Conservation (phyloP, 2,113 vertebrate species). For the Hippocampus abdominalis region DNA sequence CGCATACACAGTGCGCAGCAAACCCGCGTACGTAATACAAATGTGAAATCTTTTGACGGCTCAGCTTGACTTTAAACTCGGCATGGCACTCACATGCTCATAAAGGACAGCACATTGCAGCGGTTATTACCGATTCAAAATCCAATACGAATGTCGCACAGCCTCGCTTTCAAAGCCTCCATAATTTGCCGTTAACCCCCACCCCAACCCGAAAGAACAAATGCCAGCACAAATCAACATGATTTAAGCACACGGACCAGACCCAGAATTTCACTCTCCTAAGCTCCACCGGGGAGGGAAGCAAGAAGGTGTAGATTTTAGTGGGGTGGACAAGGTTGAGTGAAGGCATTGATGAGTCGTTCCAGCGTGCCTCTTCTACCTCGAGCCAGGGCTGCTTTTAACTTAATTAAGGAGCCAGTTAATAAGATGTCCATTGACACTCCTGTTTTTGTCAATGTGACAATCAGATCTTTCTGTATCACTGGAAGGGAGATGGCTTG, state of each 20-base stretch:
- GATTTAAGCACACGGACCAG: neutral
- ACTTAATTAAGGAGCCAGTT: slow-evolving; percentile 12
- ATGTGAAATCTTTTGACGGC: too few species aligned
- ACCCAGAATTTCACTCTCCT: neutral
- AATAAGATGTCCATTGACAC: slow-evolving; percentile 8
- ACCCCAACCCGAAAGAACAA: neutral
- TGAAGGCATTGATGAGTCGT: slow-evolving; percentile 41
- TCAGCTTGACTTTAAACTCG: neutral
- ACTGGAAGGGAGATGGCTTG: neutral
- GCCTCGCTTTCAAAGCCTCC: neutral
- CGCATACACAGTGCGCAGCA: too few species aligned
- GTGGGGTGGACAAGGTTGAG: slow-evolving; percentile 32
- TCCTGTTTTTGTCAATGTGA: slow-evolving; percentile 13
- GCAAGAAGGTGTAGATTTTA: neutral
- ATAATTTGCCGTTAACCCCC: neutral
- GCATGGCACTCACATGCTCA: neutral
- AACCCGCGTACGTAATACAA: too few species aligned
- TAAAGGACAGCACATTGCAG: neutral
- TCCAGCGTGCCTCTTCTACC: slow-evolving; percentile 22
- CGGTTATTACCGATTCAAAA: neutral
- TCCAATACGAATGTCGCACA: neutral
- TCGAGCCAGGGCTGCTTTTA: slow-evolving; percentile 17
- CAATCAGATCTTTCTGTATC: neutral
- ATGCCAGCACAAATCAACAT: neutral
- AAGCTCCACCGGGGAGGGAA: neutral